Conservation (phyloP, 2,113 vertebrate genomes). For the Talpa occidentalis region DNA sequence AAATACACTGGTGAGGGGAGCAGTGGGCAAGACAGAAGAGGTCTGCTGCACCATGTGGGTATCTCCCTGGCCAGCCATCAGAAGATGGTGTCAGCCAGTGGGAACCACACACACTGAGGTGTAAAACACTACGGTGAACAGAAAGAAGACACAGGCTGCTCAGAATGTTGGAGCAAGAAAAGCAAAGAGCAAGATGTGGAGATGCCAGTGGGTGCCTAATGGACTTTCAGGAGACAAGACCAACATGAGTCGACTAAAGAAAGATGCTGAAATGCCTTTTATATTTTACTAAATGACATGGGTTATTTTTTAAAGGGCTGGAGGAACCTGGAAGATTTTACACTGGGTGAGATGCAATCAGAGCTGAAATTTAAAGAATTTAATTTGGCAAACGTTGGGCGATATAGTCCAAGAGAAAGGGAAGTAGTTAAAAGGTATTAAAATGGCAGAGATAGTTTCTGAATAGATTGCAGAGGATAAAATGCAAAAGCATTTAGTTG, state of each 20-base stretch:
- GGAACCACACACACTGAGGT: not conserved
- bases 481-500: not conserved
- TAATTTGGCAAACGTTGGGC: not conserved
- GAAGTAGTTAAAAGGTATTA: not conserved
- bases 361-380: not conserved
- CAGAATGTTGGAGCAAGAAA: not conserved
- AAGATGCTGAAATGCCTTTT: not conserved
- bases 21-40: too few species aligned
- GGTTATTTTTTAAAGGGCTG: not conserved
- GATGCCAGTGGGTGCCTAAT: rapidly evolving
- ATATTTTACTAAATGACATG: not conserved
- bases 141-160: not conserved
- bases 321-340: not conserved
- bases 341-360: not conserved
- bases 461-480: not conserved
- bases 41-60: too few species aligned
- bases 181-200: not conserved
- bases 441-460: not conserved
- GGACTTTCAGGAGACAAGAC: not conserved
- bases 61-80: too few species aligned
- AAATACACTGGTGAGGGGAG: too few species aligned
- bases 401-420: not conserved
- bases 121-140: not conserved
- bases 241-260: not conserved
- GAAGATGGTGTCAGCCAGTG: not conserved